Percentiles rank a stretch among this genome's conserved stretches.
Conservation (phyloP, 2,888 invertebrate genomes). For the Lycaena phlaeas region DNA sequence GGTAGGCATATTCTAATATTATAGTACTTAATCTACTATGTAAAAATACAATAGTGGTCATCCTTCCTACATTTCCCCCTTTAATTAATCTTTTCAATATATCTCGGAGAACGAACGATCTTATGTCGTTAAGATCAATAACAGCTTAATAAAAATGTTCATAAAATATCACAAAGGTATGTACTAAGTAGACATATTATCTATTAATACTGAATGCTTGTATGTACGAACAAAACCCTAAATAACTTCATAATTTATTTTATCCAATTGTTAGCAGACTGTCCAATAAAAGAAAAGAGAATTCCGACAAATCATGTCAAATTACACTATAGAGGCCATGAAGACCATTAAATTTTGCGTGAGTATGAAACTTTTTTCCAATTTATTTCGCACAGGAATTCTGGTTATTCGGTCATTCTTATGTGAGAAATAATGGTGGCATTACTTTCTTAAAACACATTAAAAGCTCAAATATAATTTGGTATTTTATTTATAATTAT, state of each 20-base stretch:
- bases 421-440: not conserved
- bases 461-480: not conserved
- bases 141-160: too few species aligned
- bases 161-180: too few species aligned
- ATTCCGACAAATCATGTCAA: constrained; percentile 2
- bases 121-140: too few species aligned
- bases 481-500: too few species aligned
- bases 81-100: too few species aligned
- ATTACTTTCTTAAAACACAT: not conserved
- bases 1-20: too few species aligned
- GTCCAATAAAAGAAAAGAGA: not conserved
- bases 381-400: not conserved
- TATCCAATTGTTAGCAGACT: not conserved
- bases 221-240: not conserved
- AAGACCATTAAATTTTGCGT: not conserved
- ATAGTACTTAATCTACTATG: too few species aligned
- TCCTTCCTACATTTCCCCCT: too few species aligned
- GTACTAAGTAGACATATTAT: too few species aligned
- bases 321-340: not conserved
- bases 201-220: too few species aligned
- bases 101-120: too few species aligned
- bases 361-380: not conserved
- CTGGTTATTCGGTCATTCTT: not conserved
- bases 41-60: too few species aligned
- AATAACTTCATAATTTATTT: not conserved